phyloP scores from a whole-genome alignment of 2,888 invertebrate genomes.

The Trissoscelio sp. region DNA sequence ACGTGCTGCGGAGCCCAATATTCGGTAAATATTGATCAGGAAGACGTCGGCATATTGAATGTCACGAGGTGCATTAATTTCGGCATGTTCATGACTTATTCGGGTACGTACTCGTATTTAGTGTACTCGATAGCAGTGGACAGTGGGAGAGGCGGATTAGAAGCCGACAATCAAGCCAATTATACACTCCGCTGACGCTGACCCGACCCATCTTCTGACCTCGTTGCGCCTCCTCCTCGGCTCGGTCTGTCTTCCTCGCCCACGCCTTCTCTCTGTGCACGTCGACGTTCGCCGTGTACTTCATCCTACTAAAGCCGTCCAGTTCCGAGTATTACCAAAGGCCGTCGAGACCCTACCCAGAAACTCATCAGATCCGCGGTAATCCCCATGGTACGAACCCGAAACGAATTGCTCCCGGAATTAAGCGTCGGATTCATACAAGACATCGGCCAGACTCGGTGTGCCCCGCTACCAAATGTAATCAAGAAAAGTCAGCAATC shows the following conservation, averaged over 20 bases:
- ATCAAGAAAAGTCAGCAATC: conserved; percentile 61
- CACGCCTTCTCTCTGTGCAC: conserved; percentile 62
- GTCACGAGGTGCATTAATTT: conserved; percentile 61
- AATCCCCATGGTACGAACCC: conserved; percentile 79
- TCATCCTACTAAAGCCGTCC: conserved; percentile 73
- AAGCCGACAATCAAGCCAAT: conserved; percentile 83
- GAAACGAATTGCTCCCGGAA: conserved; percentile 80
- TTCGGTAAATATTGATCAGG: conserved; percentile 56
- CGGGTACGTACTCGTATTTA: conserved; percentile 55
- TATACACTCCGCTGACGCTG: conserved; percentile 83
- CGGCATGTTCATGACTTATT: conserved; percentile 63
- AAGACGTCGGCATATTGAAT: conserved; percentile 50
- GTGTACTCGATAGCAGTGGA: conserved; percentile 69
- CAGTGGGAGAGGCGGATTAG: conserved; percentile 81
- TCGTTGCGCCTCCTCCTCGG: conserved; percentile 70
- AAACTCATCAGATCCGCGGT: conserved; percentile 82
- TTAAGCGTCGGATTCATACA: conserved; percentile 77
- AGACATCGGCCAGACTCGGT: conserved; percentile 70
- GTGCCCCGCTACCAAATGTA: conserved; percentile 66
- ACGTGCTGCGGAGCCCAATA: conserved; percentile 24
- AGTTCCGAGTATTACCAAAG: conserved; percentile 73
- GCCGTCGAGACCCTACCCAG: conserved; percentile 76
- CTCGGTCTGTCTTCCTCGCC: conserved; percentile 60
- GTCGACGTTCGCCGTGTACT: conserved; percentile 69
- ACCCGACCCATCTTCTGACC: conserved; percentile 78